These are phyloP conservation scores for Sebastes nivosus DNA, from an alignment of 2,797 vertebrate species.

Conservation along the genomic window DNA sequence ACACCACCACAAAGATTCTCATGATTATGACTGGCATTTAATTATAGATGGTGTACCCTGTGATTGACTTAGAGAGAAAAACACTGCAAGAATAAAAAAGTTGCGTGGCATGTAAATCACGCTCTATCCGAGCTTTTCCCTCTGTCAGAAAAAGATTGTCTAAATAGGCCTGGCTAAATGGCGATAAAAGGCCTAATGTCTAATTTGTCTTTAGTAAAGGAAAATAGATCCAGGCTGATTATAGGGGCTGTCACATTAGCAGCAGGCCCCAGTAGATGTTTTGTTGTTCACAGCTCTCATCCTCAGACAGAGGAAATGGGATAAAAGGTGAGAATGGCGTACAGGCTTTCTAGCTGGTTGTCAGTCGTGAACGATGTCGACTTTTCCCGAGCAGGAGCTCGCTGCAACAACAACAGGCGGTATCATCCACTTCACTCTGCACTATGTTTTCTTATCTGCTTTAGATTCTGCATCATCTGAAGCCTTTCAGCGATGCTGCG, in stretches of 20 bases:
- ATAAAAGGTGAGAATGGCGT: conserved; percentile 16
- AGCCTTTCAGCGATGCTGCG: conserved; percentile 10
- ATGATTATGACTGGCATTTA: conserved; percentile 68
- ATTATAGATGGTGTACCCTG: conserved; percentile 53
- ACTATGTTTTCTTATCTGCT: conserved; percentile 36
- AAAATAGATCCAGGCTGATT: conserved; percentile 52
- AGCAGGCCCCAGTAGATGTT: conserved; percentile 9
- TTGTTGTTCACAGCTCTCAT: conserved; percentile 24
- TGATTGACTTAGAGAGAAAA: conserved; percentile 30
- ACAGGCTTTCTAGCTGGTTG: not conserved
- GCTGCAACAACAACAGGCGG: not conserved
- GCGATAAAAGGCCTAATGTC: conserved; percentile 51
- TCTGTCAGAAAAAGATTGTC: conserved; percentile 42
- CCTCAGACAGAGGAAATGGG: conserved; percentile 13
- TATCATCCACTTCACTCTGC: conserved; percentile 22
- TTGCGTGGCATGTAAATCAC: conserved; percentile 20
- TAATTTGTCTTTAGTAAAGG: conserved; percentile 47
- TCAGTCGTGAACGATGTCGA: conserved; percentile 9
- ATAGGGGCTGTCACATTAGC: conserved; percentile 45
- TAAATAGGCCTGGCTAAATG: conserved; percentile 51
- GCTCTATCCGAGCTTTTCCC: conserved; percentile 14
- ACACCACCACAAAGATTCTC: conserved; percentile 57
- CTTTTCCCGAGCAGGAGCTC: not conserved
- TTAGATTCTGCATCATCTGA: conserved; percentile 27
- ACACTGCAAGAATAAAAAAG: conserved; percentile 32